Conservation (phyloP, 2,797 vertebrate species). For the Macropus fuliginosus region DNA sequence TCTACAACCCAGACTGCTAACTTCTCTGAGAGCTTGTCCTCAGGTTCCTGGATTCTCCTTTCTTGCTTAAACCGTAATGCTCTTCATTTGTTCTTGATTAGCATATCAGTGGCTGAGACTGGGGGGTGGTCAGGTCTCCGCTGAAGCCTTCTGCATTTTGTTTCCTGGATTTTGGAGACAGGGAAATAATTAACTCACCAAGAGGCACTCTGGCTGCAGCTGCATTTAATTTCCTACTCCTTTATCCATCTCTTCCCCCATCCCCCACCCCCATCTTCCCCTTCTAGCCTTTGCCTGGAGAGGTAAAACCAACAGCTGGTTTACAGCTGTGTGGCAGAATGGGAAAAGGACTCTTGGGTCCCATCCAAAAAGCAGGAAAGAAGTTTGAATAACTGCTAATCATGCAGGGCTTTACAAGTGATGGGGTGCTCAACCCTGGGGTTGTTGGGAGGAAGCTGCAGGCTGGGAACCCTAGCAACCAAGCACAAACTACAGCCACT, state of each 20-base stretch:
- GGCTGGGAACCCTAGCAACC: background rate
- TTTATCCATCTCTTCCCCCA: background rate
- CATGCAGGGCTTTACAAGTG: background rate
- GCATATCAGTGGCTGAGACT: background rate
- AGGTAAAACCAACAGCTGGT: slow-evolving; percentile 17
- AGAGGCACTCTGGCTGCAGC: background rate
- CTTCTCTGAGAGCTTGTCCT: background rate
- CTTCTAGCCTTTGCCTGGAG: background rate
- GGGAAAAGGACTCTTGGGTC: background rate
- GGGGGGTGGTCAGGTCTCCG: background rate
- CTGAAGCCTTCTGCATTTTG: background rate
- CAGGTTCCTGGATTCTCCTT: background rate
- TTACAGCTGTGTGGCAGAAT: background rate
- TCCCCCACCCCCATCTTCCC: background rate
- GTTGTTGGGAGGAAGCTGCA: background rate
- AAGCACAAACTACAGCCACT: background rate
- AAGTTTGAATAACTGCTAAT: background rate
- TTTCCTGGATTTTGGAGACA: slow-evolving; percentile 7
- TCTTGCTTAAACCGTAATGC: background rate
- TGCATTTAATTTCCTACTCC: background rate
- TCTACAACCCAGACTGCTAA: background rate
- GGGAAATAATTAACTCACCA: background rate
- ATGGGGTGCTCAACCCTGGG: background rate
- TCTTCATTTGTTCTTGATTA: background rate
- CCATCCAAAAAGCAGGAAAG: background rate